Base-by-base conservation (phyloP, 2,113 vertebrate genomes). In the Eptatretus burgeri region DNA sequence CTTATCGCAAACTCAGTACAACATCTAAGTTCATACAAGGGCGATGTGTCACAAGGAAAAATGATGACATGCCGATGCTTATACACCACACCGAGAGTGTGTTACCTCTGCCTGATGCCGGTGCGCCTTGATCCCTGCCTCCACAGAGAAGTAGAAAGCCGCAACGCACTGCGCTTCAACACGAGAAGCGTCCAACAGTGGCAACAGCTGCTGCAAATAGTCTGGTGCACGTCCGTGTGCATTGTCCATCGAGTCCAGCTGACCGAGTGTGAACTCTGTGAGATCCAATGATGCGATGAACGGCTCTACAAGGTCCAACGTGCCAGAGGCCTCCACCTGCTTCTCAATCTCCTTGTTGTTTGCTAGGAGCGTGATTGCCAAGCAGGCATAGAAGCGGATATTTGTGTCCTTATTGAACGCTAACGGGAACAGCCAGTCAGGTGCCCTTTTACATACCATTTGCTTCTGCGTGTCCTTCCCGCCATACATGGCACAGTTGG, bases 341-440 rank as follows among this genome's bases (percentile, higher is more conserved):
- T 80, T 81, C 76, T 98, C 89, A 1, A 96, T 78, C 63, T 94
- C 89, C 68, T 78, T 77, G 75, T 94, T 98, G 63, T 82, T 80
- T 5, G 84, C 88, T 67, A 98, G 70, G 67, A 94, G 81, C 0
- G 85, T 71, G 65, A 96, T 76, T 1, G 91, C 91, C 70, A 98
- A 76, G 69, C 91, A 95, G 0, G 89, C 89, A 1, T 93, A 77
- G 68, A 96, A 83, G 56, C 82, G 81, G 56, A 93, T 80, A 14
- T 84, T 76, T 67, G 84, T 80, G 1, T 93, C 88, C 0, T 88
- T 88, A 67, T 84, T 85, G 72, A 98, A 98, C 7, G 82, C 88
- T 70, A 96, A 73, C 0, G 91, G 91, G 70, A 96, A 98, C 17
- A 98, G 84, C 91, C 91, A 98, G 70, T 96, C 86, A 0, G 91